These are phyloP conservation scores for Actinopyga echinites DNA, from an alignment of 53 echinoderm and acorn worm genomes.

Conservation along the genomic window DNA sequence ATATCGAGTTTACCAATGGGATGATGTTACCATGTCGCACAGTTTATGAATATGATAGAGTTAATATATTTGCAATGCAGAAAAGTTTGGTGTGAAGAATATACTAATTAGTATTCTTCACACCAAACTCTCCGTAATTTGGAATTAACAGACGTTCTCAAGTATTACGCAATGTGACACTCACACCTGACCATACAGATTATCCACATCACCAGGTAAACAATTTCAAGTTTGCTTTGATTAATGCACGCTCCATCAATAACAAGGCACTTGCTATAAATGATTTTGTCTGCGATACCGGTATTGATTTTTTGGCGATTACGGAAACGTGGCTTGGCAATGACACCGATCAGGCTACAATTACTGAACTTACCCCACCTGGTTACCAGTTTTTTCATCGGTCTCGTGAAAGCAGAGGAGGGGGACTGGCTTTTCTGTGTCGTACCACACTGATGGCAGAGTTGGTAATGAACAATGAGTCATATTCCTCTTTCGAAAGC, in stretches of 20 bases:
- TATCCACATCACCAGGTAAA: conserved; percentile 1
- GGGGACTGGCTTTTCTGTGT: not conserved
- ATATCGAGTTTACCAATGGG: too few relatives aligned
- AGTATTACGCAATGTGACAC: conserved; percentile 7
- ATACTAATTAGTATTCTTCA: too few relatives aligned
- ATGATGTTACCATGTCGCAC: too few relatives aligned
- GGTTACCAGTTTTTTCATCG: conserved; percentile 6
- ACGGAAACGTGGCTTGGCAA: conserved; percentile 19
- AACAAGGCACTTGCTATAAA: conserved; percentile 14
- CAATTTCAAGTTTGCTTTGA: not conserved
- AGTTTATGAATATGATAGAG: too few relatives aligned
- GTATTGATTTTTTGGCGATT: conserved; percentile 16
- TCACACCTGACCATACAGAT: not conserved
- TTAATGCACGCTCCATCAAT: conserved; percentile 4
- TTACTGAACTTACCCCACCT: conserved; percentile 7
- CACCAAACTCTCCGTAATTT: too few relatives aligned
- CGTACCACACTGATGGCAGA: not conserved
- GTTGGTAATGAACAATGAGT: not conserved
- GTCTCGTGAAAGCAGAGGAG: conserved; percentile 13
- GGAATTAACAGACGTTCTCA: conserved; percentile 17
- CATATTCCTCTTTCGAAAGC: conserved; percentile 12
- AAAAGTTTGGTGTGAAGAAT: too few relatives aligned
- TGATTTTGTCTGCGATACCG: not conserved
- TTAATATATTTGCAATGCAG: too few relatives aligned
- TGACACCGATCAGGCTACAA: conserved; percentile 19